Conservation (phyloP, 2,888 invertebrate species). For the Acleris holmiana region DNA sequence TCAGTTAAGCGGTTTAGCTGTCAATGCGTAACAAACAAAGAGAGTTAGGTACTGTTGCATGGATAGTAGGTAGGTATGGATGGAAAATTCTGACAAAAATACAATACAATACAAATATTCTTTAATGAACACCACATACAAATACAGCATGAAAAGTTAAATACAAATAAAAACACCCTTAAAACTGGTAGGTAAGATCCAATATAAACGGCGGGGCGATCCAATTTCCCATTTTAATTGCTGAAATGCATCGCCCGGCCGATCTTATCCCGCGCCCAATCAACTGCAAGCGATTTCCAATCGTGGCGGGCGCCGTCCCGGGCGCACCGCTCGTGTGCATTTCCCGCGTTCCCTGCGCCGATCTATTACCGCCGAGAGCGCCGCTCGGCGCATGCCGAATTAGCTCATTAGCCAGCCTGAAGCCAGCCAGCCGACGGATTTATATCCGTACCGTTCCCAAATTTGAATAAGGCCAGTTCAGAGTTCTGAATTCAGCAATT, state of each 20-base stretch:
- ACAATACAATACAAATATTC: too few relatives aligned
- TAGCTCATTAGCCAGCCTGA: constrained; percentile 62
- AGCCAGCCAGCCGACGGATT: constrained; percentile 43
- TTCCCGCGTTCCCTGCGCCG: constrained; percentile 49
- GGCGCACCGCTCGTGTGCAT: constrained; percentile 45
- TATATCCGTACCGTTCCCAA: constrained; percentile 50
- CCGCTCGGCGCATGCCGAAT: constrained; percentile 61
- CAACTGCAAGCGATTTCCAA: constrained; percentile 14
- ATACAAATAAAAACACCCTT: too few relatives aligned
- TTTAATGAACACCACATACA: too few relatives aligned
- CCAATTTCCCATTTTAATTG: constrained; percentile 6
- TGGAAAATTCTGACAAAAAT: too few relatives aligned
- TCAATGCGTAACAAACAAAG: too few relatives aligned
- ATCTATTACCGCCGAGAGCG: constrained; percentile 16
- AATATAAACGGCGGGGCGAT: too few relatives aligned
- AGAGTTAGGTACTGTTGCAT: too few relatives aligned
- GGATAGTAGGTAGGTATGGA: too few relatives aligned
- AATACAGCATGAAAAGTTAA: too few relatives aligned
- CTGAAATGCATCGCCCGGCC: neutral
- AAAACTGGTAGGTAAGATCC: too few relatives aligned
- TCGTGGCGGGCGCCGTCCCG: constrained; percentile 6
- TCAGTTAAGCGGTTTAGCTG: too few relatives aligned
- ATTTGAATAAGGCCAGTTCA: constrained; percentile 66
- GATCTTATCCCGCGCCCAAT: constrained; percentile 7
- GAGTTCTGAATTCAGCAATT: constrained; percentile 50